Evolutionary conservation across 2,888 invertebrate species (phyloP).

Genomic region (Philhelius pedissequus): DNA sequence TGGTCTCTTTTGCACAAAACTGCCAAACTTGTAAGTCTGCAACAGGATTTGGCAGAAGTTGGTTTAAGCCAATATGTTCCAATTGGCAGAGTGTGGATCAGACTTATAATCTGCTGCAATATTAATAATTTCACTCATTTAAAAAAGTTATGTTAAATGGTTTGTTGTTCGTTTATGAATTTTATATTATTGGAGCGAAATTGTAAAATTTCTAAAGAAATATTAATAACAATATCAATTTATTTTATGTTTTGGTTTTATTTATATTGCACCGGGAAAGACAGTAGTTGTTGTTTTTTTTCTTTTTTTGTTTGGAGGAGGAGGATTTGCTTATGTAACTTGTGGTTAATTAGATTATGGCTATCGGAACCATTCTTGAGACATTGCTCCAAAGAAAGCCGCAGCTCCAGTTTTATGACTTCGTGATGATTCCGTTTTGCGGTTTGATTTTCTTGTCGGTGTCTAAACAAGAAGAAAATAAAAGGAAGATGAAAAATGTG

Average conservation of each 20-base stretch:
- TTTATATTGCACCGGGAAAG: slow-evolving; percentile 57
- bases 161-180: too few relatives aligned
- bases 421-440: slow-evolving; percentile 69
- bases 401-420: slow-evolving; percentile 85
- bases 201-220: not conserved
- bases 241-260: not conserved
- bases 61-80: too few relatives aligned
- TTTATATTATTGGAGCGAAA: too few relatives aligned
- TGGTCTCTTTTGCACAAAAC: too few relatives aligned
- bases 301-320: not conserved
- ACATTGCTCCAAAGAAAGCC: slow-evolving; percentile 90
- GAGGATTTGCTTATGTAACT: not conserved
- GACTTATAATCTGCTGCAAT: too few relatives aligned
- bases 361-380: slow-evolving; percentile 89
- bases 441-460: slow-evolving; percentile 46
- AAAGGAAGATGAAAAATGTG: not conserved
- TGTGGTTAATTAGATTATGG: not conserved
- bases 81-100: too few relatives aligned
- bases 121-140: too few relatives aligned
- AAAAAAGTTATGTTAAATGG: too few relatives aligned
- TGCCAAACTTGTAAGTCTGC: too few relatives aligned
- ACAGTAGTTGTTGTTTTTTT: slow-evolving; percentile 7
- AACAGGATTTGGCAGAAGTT: too few relatives aligned
- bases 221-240: not conserved
- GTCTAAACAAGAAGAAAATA: slow-evolving; percentile 26